Evolutionary conservation across 2,888 invertebrate genomes (phyloP), one percentile per base, ranked within the genome.

Genomic region (Pimpla rufipes): DNA sequence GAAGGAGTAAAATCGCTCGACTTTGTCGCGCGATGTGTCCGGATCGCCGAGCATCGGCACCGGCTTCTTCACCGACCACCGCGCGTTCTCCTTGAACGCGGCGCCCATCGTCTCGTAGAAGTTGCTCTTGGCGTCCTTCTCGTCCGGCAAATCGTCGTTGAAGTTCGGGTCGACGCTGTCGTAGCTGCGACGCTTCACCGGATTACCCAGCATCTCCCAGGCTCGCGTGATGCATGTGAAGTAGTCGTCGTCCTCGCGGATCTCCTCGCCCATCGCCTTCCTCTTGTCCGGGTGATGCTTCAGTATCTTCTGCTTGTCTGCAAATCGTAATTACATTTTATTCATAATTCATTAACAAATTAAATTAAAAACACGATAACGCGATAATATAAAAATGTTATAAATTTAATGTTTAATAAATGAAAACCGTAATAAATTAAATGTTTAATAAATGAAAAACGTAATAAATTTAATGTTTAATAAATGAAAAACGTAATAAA

Each of bases 211-310:
- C 79, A 96, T 97, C 94, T 99, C 99, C 94, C 98, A 98, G 7
- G 99, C 99, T 95, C 98, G 98, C 0, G 99, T 99, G 88, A 99
- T 99, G 93, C 99, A 99, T 0, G 99, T 98, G 93, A 99, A 99
- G 93, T 99, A 99, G 94, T 99, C 99, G 90, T 98, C 98, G 88
- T 99, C 98, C 3, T 96, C 96, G 84, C 96, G 95, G 45, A 98
- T 96, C 87, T 97, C 97, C 93, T 98, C 97, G 2, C 98, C 98
- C 91, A 96, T 95, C 4, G 97, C 97, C 95, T 98, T 97, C 89
- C 99, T 96, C 93, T 99, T 99, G 93, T 99, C 99, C 0, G 99
- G 99, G 94, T 99, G 99, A 93, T 99, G 99, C 90, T 96, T 97
- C 73, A 99, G 94, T 66, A 98, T 98, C 94, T 97, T 97, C 91